Conservation (phyloP, 2,113 vertebrate genomes). For the Engraulis encrasicolus region DNA sequence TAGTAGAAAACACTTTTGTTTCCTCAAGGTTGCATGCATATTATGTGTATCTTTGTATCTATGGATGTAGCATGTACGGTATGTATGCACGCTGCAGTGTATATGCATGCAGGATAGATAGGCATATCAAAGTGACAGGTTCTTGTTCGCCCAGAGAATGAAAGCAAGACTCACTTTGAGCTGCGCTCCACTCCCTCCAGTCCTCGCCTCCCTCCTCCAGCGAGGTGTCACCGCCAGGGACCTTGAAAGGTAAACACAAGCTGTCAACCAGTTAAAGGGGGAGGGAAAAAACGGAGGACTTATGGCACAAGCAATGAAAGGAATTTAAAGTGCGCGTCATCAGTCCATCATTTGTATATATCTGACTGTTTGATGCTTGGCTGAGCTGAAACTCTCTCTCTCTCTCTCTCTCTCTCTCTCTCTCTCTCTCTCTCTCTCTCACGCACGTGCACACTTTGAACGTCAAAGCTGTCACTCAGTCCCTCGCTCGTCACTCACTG, state of each 20-base stretch:
- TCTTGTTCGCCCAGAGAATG: neutral
- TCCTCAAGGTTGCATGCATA: neutral
- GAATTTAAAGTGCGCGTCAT: neutral
- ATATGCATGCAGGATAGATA: neutral
- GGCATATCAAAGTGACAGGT: neutral
- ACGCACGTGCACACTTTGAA: no score
- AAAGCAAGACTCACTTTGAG: neutral
- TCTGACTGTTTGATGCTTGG: neutral
- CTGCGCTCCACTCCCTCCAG: no score
- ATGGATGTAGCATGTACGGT: no score
- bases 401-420: no score
- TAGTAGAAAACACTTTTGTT: neutral
- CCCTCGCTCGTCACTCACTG: neutral
- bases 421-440: no score
- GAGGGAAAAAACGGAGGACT: neutral
- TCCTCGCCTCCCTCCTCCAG: neutral
- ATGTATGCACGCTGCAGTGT: neutral
- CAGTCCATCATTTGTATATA: neutral
- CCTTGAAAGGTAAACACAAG: slow-evolving; percentile 1
- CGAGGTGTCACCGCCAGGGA: neutral
- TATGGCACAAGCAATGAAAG: neutral
- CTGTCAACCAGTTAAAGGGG: neutral
- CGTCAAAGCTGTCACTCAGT: no score
- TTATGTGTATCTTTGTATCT: no score
- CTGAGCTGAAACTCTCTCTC: neutral